phyloP scores from a whole-genome alignment of 2,888 invertebrate species.

The Nemotelus nigrinus region DNA sequence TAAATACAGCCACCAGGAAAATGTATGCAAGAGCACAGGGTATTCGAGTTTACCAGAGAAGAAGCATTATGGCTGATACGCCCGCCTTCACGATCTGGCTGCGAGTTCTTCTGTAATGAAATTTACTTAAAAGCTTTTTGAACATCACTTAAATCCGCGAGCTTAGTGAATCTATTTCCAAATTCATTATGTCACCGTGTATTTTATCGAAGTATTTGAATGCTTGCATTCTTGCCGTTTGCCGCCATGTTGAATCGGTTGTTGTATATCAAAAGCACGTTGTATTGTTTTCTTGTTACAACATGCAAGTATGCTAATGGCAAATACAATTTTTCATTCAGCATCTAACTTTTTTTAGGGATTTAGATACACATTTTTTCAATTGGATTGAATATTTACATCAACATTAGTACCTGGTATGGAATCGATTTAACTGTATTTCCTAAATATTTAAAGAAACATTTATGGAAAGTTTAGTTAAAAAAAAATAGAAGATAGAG shows the following conservation, averaged over 20 bases:
- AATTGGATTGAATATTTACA: too few relatives aligned
- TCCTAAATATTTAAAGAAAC: too few relatives aligned
- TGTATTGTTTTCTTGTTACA: neutral
- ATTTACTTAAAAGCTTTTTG: constrained; percentile 50
- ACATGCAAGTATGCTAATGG: neutral
- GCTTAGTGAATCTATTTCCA: constrained; percentile 44
- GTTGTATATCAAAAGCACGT: neutral
- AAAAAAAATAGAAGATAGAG: too few relatives aligned
- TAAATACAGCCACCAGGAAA: constrained; percentile 31
- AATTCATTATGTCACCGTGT: constrained; percentile 40
- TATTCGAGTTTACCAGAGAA: neutral
- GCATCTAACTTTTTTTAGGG: too few relatives aligned
- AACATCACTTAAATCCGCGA: constrained; percentile 48
- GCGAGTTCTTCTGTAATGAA: constrained; percentile 43
- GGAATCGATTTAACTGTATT: too few relatives aligned
- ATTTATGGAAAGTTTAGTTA: too few relatives aligned
- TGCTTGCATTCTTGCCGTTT: neutral
- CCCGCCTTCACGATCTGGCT: neutral
- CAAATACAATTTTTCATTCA: too few relatives aligned
- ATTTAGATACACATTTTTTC: too few relatives aligned
- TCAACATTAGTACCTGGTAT: too few relatives aligned
- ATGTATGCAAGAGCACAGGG: constrained; percentile 32
- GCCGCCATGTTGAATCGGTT: neutral
- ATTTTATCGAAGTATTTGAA: constrained; percentile 26
- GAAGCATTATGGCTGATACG: constrained; percentile 32